A percentile compares a stretch with the other conserved stretches of the same genome.
These are phyloP conservation scores for Acanthurus leucopareius DNA, from an alignment of 2,797 vertebrate genomes.

Conservation along the genomic window DNA sequence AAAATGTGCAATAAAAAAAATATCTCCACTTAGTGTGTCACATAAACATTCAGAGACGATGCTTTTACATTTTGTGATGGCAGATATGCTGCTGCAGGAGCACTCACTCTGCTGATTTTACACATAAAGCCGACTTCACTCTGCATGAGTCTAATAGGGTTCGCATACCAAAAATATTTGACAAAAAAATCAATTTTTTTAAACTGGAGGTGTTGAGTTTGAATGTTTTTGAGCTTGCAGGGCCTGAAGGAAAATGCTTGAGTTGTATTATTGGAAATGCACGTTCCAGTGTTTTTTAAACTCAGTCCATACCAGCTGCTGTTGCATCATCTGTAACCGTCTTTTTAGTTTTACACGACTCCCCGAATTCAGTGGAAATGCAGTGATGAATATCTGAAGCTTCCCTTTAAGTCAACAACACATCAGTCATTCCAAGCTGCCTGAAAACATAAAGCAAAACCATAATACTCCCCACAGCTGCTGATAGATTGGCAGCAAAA, in stretches of 20 bases:
- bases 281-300: background rate
- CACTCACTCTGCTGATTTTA: conserved; percentile 1
- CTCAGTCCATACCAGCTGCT: background rate
- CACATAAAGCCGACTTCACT: conserved; percentile 10
- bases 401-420: background rate
- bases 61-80: conserved; percentile 1
- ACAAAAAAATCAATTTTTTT: background rate
- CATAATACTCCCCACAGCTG: background rate
- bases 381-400: background rate
- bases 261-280: background rate
- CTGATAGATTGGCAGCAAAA: too few relatives aligned
- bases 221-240: background rate
- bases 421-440: background rate
- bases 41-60: conserved; percentile 32
- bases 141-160: background rate
- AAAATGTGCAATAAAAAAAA: conserved; percentile 32
- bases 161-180: background rate
- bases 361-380: background rate
- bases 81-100: conserved; percentile 1
- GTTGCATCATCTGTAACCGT: background rate
- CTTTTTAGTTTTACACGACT: background rate
- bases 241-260: background rate
- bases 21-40: conserved; percentile 35
- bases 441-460: background rate
- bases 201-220: background rate